phyloP scores from a whole-genome alignment of 2,797 vertebrate genomes.

The Smutsia temminckii region DNA sequence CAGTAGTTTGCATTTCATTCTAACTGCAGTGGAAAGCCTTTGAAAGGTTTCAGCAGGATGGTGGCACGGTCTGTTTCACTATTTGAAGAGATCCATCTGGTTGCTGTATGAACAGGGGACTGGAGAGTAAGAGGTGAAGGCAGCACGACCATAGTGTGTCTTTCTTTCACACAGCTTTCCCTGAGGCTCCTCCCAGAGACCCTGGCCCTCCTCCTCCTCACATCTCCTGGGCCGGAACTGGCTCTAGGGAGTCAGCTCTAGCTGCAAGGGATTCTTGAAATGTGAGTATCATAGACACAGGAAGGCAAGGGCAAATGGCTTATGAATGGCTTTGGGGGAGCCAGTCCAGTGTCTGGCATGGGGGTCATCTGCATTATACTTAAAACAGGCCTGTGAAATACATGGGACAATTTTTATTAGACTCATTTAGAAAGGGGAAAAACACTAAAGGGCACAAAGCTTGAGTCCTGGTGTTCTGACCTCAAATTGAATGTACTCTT shows the following conservation, averaged over 20 bases:
- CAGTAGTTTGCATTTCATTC: not conserved
- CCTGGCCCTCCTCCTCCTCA: accelerated
- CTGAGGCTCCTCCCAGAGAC: not conserved
- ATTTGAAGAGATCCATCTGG: not conserved
- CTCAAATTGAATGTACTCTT: not conserved
- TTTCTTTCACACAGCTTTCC: not conserved
- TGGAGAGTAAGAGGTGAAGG: not conserved
- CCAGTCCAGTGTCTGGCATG: not conserved
- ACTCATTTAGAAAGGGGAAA: not conserved
- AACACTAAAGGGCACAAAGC: not conserved
- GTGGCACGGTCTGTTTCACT: not conserved
- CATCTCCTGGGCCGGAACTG: not conserved
- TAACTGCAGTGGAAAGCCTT: not conserved
- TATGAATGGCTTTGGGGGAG: not conserved
- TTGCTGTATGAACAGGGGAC: not conserved
- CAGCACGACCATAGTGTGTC: not conserved
- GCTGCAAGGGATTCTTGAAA: not conserved
- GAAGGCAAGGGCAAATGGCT: not conserved
- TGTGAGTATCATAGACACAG: not conserved
- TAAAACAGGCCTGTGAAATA: not conserved
- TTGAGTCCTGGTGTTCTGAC: not conserved
- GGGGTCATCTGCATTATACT: too few species aligned
- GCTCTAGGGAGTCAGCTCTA: not conserved
- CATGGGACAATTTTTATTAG: not conserved
- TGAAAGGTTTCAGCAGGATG: not conserved